phyloP scores from a whole-genome alignment of 2,888 invertebrate species.

The Carcina quercana region DNA sequence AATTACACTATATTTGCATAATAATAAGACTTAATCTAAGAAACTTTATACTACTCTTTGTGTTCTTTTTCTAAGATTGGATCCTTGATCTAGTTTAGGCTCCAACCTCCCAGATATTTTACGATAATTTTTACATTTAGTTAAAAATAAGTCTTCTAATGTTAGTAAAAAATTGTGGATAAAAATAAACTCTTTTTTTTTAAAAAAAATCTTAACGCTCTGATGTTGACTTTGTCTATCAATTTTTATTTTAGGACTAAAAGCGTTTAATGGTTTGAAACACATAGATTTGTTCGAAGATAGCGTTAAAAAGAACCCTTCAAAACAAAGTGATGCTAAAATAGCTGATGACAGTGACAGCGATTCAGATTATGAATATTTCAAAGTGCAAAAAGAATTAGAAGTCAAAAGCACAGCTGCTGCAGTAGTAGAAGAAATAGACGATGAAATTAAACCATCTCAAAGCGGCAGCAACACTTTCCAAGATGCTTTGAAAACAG shows the following conservation, averaged over 20 bases:
- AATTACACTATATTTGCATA: too few relatives aligned
- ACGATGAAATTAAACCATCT: slow-evolving; percentile 18
- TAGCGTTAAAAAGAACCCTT: slow-evolving; percentile 10
- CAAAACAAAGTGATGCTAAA: slow-evolving; percentile 10
- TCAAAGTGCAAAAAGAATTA: slow-evolving; percentile 64
- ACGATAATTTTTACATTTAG: too few relatives aligned
- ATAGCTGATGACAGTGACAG: slow-evolving; percentile 46
- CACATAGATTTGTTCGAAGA: slow-evolving; percentile 37
- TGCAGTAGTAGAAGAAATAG: slow-evolving; percentile 19
- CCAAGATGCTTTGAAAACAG: slow-evolving; percentile 55
- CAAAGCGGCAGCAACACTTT: slow-evolving; percentile 37
- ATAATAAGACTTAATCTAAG: too few relatives aligned
- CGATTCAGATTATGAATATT: slow-evolving; percentile 70
- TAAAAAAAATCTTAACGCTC: background rate
- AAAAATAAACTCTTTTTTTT: background rate
- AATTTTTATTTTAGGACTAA: slow-evolving; percentile 40
- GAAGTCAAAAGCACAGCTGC: slow-evolving; percentile 26
- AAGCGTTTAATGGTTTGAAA: slow-evolving; percentile 44
- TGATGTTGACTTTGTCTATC: background rate
- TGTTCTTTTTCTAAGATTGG: too few relatives aligned
- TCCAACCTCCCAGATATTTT: too few relatives aligned
- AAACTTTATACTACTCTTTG: too few relatives aligned
- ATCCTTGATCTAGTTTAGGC: too few relatives aligned
- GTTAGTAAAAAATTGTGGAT: background rate
- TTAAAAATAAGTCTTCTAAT: background rate